Evolutionary conservation across 2,888 invertebrate genomes (phyloP).

Genomic region (Pristionchus exspectatus): DNA sequence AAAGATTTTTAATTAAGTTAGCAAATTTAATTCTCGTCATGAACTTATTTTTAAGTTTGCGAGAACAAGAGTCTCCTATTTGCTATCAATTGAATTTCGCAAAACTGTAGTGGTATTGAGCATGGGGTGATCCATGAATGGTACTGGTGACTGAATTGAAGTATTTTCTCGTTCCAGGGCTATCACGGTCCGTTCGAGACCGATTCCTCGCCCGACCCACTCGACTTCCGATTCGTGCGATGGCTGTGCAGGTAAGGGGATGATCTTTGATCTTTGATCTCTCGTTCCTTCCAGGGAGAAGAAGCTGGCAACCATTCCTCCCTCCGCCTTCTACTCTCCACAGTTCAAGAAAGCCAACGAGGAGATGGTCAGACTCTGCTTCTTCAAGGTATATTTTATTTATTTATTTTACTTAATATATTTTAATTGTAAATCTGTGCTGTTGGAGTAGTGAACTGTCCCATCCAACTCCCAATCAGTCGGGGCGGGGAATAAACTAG

Average conservation of each 20-base stretch:
- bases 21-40: too few relatives aligned
- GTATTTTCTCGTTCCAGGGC: neutral
- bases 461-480: neutral
- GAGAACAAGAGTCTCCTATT: too few relatives aligned
- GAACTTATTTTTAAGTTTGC: too few relatives aligned
- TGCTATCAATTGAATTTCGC: too few relatives aligned
- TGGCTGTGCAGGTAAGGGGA: slow-evolving; percentile 91
- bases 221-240: slow-evolving; percentile 93
- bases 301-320: slow-evolving; percentile 94
- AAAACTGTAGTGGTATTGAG: neutral
- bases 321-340: slow-evolving; percentile 91
- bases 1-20: too few relatives aligned
- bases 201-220: slow-evolving; percentile 78
- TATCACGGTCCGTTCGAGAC: slow-evolving; percentile 79
- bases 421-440: neutral
- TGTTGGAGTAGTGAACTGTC: neutral
- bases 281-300: slow-evolving; percentile 78
- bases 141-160: neutral
- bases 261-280: slow-evolving; percentile 41
- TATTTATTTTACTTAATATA: neutral
- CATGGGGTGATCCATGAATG: neutral
- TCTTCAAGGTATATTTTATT: slow-evolving; percentile 70
- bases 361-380: slow-evolving; percentile 74
- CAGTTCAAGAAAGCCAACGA: slow-evolving; percentile 67
- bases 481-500: neutral